Percentiles rank a stretch among this genome's conserved stretches.
These are phyloP conservation scores for Cryptus viduatorius DNA, from an alignment of 2,888 invertebrate species.

Conservation along the genomic window DNA sequence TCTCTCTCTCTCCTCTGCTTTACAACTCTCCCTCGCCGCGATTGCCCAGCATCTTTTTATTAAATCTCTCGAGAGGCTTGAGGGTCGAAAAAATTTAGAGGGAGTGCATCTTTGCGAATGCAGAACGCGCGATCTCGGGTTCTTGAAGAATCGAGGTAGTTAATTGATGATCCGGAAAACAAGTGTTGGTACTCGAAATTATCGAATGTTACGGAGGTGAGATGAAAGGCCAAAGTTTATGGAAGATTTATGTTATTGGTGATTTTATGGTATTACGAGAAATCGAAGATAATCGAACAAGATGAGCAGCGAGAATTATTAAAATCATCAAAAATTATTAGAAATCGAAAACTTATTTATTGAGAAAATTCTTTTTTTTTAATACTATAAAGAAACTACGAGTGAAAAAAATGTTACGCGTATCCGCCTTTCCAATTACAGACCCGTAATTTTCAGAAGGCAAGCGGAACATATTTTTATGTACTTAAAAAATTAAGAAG, in stretches of 20 bases:
- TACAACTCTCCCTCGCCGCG: not conserved
- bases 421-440: too few species aligned
- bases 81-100: not conserved
- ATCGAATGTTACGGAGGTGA: not conserved
- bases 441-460: too few species aligned
- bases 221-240: not conserved
- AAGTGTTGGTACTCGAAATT: not conserved
- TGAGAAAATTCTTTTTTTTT: too few species aligned
- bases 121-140: not conserved
- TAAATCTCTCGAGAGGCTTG: slow-evolving; percentile 41
- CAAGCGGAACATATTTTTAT: too few species aligned
- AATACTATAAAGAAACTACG: too few species aligned
- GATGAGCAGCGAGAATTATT: too few species aligned
- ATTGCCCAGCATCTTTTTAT: slow-evolving; percentile 60
- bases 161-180: not conserved
- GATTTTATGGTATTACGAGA: too few species aligned
- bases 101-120: not conserved
- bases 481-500: too few species aligned
- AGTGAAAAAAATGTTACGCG: too few species aligned
- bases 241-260: not conserved
- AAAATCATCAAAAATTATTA: too few species aligned
- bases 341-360: too few species aligned
- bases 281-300: too few species aligned
- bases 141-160: not conserved
- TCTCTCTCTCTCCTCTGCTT: not conserved